Percentiles rank a stretch among this genome's conserved stretches.
Conservation (phyloP, 2,888 invertebrate species). For the Ormyrus pomaceus region DNA sequence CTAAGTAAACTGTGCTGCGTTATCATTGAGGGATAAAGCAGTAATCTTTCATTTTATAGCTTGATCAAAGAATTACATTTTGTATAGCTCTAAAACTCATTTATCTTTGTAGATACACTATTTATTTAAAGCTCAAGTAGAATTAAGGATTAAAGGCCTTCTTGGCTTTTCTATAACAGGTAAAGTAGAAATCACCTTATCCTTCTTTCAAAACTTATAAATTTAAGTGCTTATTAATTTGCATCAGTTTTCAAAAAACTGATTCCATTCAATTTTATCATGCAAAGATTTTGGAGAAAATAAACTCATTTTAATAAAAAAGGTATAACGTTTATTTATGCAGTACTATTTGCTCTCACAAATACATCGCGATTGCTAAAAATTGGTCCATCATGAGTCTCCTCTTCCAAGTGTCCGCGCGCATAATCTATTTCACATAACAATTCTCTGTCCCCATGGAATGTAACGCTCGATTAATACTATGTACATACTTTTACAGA, state of each 20-base stretch:
- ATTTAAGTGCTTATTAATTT: too few species aligned
- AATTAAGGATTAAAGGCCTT: too few species aligned
- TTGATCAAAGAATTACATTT: not conserved
- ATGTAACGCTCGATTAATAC: constrained; percentile 53
- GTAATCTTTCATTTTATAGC: not conserved
- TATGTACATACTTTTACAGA: constrained; percentile 50
- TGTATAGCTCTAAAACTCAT: too few species aligned
- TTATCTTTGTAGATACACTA: too few species aligned
- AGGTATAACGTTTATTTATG: constrained; percentile 39
- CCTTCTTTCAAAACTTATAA: too few species aligned
- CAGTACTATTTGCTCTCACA: constrained; percentile 25
- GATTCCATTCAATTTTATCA: too few species aligned
- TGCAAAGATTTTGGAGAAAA: not conserved
- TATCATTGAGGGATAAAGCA: too few species aligned
- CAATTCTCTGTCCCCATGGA: constrained; percentile 37
- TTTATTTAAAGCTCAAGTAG: too few species aligned
- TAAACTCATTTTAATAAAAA: constrained; percentile 30
- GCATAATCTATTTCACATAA: constrained; percentile 30
- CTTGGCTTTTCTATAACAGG: too few species aligned
- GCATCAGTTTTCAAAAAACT: too few species aligned
- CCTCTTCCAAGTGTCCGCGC: constrained; percentile 8
- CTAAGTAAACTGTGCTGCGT: too few species aligned
- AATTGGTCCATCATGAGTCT: constrained; percentile 38
- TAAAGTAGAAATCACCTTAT: too few species aligned
- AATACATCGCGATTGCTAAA: constrained; percentile 23